Evolutionary conservation across 2,113 vertebrate species (phyloP).

Genomic region (Lutjanus erythropterus): DNA sequence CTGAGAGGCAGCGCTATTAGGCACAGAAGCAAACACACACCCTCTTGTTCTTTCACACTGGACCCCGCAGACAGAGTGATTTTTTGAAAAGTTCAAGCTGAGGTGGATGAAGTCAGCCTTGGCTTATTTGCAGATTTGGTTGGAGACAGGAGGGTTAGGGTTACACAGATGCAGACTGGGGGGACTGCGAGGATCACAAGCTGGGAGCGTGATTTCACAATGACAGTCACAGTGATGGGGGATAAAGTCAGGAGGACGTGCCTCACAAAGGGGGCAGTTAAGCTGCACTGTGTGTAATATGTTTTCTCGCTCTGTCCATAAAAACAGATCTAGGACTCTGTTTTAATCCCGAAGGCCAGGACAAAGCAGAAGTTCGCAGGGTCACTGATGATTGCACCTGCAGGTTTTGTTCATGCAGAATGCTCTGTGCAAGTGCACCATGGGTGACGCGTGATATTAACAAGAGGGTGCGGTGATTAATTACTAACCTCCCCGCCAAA

Average conservation of each 20-base stretch:
- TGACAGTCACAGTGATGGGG: not conserved
- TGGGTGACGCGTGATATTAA: not conserved
- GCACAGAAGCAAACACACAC: constrained; percentile 16
- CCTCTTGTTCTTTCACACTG: constrained; percentile 34
- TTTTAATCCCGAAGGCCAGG: not conserved
- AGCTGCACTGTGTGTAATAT: not conserved
- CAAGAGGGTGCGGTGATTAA: not conserved
- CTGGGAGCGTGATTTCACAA: constrained; percentile 24
- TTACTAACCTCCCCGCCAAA: not conserved
- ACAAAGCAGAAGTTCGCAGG: not conserved
- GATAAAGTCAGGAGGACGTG: not conserved
- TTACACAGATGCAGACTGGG: constrained; percentile 25
- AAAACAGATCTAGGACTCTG: not conserved
- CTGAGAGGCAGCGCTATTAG: constrained; percentile 1
- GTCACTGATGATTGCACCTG: not conserved
- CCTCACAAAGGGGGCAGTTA: constrained; percentile 3
- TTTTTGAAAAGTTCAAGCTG: constrained; percentile 31
- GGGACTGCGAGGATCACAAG: constrained; percentile 17
- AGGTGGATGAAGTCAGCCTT: constrained; percentile 52
- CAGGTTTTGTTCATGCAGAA: not conserved
- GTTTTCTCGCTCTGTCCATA: not conserved
- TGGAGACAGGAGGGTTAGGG: constrained; percentile 18
- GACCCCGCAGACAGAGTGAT: constrained; percentile 27
- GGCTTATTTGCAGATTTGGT: constrained; percentile 27
- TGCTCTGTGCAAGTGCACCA: not conserved